phyloP scores from a whole-genome alignment of 2,888 invertebrate species.

The Acanthosepion esculentum region DNA sequence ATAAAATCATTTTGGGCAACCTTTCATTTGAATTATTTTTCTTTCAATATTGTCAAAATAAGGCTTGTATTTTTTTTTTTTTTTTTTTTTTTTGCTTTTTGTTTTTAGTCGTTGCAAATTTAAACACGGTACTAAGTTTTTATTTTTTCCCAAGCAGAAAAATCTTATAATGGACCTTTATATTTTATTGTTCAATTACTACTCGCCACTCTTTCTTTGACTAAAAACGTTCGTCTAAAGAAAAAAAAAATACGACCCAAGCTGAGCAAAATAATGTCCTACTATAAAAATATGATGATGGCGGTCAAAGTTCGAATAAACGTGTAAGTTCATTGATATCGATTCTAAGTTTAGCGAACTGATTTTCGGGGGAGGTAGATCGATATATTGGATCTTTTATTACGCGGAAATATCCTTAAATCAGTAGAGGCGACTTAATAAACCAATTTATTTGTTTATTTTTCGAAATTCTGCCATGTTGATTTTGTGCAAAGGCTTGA shows the following conservation, averaged over 20 bases:
- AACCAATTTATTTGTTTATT: background rate
- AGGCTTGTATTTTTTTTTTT: background rate
- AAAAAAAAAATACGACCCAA: background rate
- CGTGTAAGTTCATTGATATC: background rate
- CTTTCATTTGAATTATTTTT: background rate
- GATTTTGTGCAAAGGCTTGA: background rate
- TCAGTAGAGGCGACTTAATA: background rate
- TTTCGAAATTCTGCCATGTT: constrained; percentile 33
- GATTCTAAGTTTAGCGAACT: background rate
- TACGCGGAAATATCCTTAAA: background rate
- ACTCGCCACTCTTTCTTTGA: background rate
- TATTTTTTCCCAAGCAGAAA: background rate
- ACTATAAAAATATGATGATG: background rate
- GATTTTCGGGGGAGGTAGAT: background rate
- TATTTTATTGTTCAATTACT: background rate
- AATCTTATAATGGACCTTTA: background rate
- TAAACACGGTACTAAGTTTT: background rate
- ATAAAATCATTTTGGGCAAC: background rate
- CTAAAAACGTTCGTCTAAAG: background rate
- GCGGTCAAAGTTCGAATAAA: constrained; percentile 11
- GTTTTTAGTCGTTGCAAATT: background rate
- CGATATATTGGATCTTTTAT: background rate
- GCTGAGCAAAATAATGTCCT: constrained; percentile 4
- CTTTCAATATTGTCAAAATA: background rate
- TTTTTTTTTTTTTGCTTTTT: background rate